Evolutionary conservation across 2,113 vertebrate species (phyloP).

Genomic region (Cololabis saira): DNA sequence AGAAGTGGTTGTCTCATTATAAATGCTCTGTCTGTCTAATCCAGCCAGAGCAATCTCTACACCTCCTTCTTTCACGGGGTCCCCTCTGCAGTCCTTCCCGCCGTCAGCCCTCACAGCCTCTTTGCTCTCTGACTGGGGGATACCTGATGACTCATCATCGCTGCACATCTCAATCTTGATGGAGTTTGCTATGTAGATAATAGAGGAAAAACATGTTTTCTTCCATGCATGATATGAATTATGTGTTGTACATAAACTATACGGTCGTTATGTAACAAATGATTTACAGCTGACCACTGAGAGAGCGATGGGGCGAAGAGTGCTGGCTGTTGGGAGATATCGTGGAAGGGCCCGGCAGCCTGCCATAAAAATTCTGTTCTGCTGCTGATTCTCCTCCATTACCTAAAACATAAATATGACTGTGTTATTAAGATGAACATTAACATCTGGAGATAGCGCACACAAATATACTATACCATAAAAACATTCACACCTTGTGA

Average conservation of each 20-base stretch:
- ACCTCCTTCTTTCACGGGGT: constrained; percentile 80
- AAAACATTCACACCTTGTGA: constrained; percentile 89
- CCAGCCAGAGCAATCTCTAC: constrained; percentile 71
- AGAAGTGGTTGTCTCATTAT: constrained; percentile 84
- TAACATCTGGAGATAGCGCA: constrained; percentile 8
- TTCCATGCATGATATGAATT: neutral
- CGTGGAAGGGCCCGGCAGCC: constrained; percentile 85
- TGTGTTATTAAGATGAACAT: constrained; percentile 36
- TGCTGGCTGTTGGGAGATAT: constrained; percentile 93
- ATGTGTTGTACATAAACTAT: neutral
- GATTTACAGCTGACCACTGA: constrained; percentile 86
- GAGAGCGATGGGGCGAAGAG: constrained; percentile 90
- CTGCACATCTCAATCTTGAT: constrained; percentile 97
- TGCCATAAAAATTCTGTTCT: constrained; percentile 91
- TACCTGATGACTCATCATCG: constrained; percentile 88
- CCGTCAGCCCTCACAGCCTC: constrained; percentile 74
- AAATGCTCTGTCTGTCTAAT: constrained; percentile 81
- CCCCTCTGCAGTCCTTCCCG: constrained; percentile 77
- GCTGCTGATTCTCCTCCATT: constrained; percentile 92
- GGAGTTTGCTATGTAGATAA: constrained; percentile 84
- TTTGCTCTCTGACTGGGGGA: constrained; percentile 83
- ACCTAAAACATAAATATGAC: constrained; percentile 77
- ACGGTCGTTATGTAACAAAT: neutral
- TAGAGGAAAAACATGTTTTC: neutral
- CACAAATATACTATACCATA: neutral